These are phyloP conservation scores for Chalcosyrphus nemorum DNA, from an alignment of 2,888 invertebrate species.

Conservation along the genomic window DNA sequence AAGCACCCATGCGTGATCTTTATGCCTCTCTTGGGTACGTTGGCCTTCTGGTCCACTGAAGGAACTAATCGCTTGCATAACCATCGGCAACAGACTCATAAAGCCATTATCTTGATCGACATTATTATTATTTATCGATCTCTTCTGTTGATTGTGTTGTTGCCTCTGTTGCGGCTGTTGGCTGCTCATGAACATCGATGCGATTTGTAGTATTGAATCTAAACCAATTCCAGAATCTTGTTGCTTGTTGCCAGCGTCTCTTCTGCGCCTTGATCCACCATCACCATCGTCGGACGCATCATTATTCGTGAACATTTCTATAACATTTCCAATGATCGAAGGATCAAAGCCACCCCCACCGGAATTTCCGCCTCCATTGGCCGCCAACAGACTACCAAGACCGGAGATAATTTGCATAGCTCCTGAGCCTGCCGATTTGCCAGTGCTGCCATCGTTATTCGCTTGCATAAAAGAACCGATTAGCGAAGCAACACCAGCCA, in stretches of 20 bases:
- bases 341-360: conserved; percentile 84
- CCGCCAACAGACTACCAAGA: conserved; percentile 79
- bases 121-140: conserved; percentile 74
- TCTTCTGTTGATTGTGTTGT: conserved; percentile 75
- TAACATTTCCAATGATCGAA: conserved; percentile 84
- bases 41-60: conserved; percentile 85
- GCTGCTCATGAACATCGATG: conserved; percentile 83
- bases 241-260: conserved; percentile 63
- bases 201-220: conserved; percentile 83
- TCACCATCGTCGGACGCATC: conserved; percentile 73
- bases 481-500: conserved; percentile 85
- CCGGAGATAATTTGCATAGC: conserved; percentile 81
- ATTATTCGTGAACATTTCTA: conserved; percentile 83
- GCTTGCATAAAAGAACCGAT: conserved; percentile 88
- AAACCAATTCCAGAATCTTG: conserved; percentile 82
- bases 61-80: conserved; percentile 86
- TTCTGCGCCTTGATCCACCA: conserved; percentile 71
- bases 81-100: conserved; percentile 86
- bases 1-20: conserved; percentile 87
- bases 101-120: conserved; percentile 77
- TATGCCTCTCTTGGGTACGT: conserved; percentile 85
- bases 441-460: conserved; percentile 83
- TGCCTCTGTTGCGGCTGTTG: conserved; percentile 76
- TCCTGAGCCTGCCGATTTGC: conserved; percentile 76
- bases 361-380: conserved; percentile 80